phyloP scores from a whole-genome alignment of 2,888 invertebrate genomes.

The Halictus ligatus region DNA sequence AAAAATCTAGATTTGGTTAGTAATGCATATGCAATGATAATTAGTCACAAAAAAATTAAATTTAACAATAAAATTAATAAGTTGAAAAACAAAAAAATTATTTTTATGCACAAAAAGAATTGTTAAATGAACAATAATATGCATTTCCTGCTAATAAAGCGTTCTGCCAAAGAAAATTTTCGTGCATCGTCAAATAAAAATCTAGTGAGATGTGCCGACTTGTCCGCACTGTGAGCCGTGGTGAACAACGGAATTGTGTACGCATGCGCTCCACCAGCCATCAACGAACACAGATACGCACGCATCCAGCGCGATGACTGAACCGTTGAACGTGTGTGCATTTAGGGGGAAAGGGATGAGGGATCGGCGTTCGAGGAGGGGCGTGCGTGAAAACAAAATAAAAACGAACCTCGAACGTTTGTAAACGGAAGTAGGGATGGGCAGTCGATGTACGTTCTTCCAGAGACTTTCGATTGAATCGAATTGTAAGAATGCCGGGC shows the following conservation, averaged over 20 bases:
- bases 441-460: slow-evolving; percentile 38
- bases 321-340: slow-evolving; percentile 22
- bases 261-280: slow-evolving; percentile 36
- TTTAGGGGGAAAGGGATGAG: background rate
- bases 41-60: too few relatives aligned
- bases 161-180: too few relatives aligned
- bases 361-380: background rate
- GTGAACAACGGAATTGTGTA: slow-evolving; percentile 23
- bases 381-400: slow-evolving; percentile 45
- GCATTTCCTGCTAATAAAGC: too few relatives aligned
- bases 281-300: slow-evolving; percentile 22
- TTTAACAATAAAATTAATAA: too few relatives aligned
- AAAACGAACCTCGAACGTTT: slow-evolving; percentile 44
- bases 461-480: slow-evolving; percentile 19
- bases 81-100: too few relatives aligned
- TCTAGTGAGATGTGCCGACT: too few relatives aligned
- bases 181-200: too few relatives aligned
- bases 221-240: too few relatives aligned
- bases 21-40: too few relatives aligned
- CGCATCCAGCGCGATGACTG: slow-evolving; percentile 22
- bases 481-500: slow-evolving; percentile 16
- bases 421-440: slow-evolving; percentile 54
- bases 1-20: too few relatives aligned
- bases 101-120: too few relatives aligned
- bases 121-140: too few relatives aligned